These are phyloP conservation scores for Menura novaehollandiae DNA, from an alignment of 2,113 vertebrate species.

Conservation along the genomic window DNA sequence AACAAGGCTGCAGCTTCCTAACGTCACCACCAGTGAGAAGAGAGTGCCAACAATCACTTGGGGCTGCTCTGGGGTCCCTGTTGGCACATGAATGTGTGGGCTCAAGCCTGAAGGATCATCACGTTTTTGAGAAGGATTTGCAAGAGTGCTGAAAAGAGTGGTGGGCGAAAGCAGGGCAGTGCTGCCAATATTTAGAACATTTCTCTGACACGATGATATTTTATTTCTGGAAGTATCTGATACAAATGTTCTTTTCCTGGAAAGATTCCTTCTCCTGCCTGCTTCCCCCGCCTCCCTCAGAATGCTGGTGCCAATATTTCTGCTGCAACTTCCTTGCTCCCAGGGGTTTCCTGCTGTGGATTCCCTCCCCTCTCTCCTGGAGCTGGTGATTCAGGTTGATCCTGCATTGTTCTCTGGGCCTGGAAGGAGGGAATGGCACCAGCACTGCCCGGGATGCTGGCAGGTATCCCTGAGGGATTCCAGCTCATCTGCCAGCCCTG, in stretches of 20 bases:
- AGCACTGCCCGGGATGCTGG: neutral
- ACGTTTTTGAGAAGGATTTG: neutral
- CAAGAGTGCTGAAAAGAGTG: neutral
- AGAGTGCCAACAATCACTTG: neutral
- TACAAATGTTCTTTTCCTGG: conserved; percentile 41
- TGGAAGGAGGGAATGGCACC: neutral
- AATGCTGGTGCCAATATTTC: conserved; percentile 4
- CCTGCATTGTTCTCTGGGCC: neutral
- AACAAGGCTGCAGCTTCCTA: neutral
- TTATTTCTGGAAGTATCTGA: conserved; percentile 58
- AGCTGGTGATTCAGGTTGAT: neutral
- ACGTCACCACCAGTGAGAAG: neutral
- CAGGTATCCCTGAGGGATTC: neutral
- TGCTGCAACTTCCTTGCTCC: conserved; percentile 24
- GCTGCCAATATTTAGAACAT: neutral
- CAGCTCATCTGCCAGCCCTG: neutral
- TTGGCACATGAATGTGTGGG: neutral
- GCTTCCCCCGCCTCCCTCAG: neutral
- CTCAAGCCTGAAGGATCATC: neutral
- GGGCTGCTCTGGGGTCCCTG: neutral
- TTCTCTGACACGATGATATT: neutral
- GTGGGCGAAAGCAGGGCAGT: neutral
- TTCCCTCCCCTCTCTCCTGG: neutral
- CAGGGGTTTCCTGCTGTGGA: neutral
- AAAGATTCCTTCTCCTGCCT: conserved; percentile 20